phyloP scores from a whole-genome alignment of 2,888 invertebrate species.

The Heliconius ismenius region DNA sequence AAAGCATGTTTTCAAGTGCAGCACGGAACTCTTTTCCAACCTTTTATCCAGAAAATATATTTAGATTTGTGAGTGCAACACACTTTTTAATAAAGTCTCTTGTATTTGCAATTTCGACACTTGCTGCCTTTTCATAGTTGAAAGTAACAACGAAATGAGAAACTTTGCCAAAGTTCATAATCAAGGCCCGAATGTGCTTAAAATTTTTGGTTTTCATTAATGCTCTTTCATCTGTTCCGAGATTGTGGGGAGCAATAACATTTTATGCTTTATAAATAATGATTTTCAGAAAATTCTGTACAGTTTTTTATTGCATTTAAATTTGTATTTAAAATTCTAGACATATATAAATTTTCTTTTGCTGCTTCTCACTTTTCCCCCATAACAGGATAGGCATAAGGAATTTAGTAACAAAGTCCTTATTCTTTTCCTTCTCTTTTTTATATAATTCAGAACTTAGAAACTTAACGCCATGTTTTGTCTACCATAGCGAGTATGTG shows the following conservation, averaged over 20 bases:
- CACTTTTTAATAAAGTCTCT: constrained; percentile 24
- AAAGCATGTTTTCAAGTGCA: constrained; percentile 72
- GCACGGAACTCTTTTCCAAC: constrained; percentile 41
- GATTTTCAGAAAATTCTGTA: constrained; percentile 6
- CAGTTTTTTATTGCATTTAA: neutral
- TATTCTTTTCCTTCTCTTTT: too few species aligned
- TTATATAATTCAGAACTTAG: too few species aligned
- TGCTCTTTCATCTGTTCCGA: constrained; percentile 25
- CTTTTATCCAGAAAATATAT: constrained; percentile 43
- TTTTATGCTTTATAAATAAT: constrained; percentile 21
- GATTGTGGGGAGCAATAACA: constrained; percentile 23
- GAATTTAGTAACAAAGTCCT: neutral
- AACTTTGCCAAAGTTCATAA: constrained; percentile 23
- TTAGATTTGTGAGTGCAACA: constrained; percentile 24
- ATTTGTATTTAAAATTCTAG: neutral
- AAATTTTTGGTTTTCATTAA: constrained; percentile 29
- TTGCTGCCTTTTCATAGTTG: constrained; percentile 16
- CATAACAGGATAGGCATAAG: neutral
- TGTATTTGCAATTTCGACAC: constrained; percentile 19
- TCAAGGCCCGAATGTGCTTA: constrained; percentile 24
- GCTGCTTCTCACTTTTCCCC: neutral
- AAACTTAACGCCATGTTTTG: too few species aligned
- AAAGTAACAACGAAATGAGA: constrained; percentile 26
- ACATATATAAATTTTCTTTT: neutral
- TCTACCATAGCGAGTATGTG: too few species aligned